Evolutionary conservation across 1,140 invertebrate species (phyloP), one percentile per base, ranked within the genome.

Genomic region (Drosophila eugracilis): DNA sequence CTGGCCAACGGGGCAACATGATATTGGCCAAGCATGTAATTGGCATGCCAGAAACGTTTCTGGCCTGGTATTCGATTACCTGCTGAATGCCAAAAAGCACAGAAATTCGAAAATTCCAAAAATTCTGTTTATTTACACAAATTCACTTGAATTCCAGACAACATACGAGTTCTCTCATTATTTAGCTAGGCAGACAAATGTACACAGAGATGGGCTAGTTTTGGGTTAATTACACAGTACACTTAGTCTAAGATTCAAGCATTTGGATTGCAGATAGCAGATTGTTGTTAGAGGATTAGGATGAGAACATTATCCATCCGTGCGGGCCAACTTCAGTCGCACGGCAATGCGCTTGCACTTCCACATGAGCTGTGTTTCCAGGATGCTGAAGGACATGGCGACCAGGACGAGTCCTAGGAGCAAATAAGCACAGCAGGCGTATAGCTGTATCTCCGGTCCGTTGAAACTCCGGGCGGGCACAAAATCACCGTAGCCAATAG

Each of bases 311-410:
- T 60, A 90, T 78, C 78, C 90, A 74, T 91, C 76, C 34, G 74
- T 71, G 58, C 73, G 77, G 48, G 89, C 60, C 59, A 91, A 69
- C 89, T 91, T 91, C 81, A 91, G 84, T 90, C 91, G 80, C 37
- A 91, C 89, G 7, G 94, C 95, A 73, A 96, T 91, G 48, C 94
- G 93, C 83, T 94, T 94, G 92, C 95, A 96, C 78, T 95, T 95
- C 66, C 94, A 92, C 34, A 96, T 94, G 1, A 98, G 95, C 91
- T 98, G 96, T 66, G 98, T 97, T 92, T 98, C 97, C 59, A 98
- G 95, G 26, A 98, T 93, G 91, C 96, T 97, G 86, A 98, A 98
- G 50, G 97, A 96, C 97, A 98, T 98, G 1, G 97, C 97, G 73
- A 98, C 95, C 26, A 98, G 92, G 10, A 97, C 96, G 24, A 98